Evolutionary conservation across 1,140 invertebrate species (phyloP).

Genomic region (Ips nitidus): DNA sequence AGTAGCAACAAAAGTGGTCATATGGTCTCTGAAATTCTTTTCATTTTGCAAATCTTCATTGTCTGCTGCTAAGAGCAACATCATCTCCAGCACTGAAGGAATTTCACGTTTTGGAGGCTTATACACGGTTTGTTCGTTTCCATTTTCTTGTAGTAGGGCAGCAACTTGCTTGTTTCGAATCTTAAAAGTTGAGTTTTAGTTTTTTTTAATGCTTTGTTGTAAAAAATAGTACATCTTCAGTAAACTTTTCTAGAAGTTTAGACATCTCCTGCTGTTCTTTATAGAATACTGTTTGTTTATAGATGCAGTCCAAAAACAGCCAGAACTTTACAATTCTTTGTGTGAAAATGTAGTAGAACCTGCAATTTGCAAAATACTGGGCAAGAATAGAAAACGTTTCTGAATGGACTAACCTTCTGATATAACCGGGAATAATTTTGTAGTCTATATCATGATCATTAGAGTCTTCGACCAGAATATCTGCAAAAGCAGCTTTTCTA

Average conservation of each 20-base stretch:
- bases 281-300: conserved; percentile 13
- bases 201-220: background rate
- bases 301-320: conserved; percentile 23
- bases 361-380: conserved; percentile 1
- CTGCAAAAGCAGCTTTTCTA: conserved; percentile 15
- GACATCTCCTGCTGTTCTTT: conserved; percentile 24
- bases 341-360: conserved; percentile 27
- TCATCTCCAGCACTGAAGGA: conserved; percentile 21
- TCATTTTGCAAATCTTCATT: conserved; percentile 15
- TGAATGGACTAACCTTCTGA: conserved; percentile 14
- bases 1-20: conserved; percentile 34
- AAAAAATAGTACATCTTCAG: conserved; percentile 11
- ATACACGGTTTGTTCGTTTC: background rate
- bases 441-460: conserved; percentile 30
- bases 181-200: conserved; percentile 11
- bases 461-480: conserved; percentile 31
- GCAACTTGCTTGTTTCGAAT: conserved; percentile 8
- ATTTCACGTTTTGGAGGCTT: background rate
- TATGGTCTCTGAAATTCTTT: conserved; percentile 34
- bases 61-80: conserved; percentile 8
- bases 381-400: background rate
- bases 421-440: conserved; percentile 23
- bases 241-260: conserved; percentile 12
- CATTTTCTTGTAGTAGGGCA: conserved; percentile 2
- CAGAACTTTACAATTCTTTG: conserved; percentile 25